Evolutionary conservation across 2,113 vertebrate genomes (phyloP).

Genomic region (Sprattus sprattus): DNA sequence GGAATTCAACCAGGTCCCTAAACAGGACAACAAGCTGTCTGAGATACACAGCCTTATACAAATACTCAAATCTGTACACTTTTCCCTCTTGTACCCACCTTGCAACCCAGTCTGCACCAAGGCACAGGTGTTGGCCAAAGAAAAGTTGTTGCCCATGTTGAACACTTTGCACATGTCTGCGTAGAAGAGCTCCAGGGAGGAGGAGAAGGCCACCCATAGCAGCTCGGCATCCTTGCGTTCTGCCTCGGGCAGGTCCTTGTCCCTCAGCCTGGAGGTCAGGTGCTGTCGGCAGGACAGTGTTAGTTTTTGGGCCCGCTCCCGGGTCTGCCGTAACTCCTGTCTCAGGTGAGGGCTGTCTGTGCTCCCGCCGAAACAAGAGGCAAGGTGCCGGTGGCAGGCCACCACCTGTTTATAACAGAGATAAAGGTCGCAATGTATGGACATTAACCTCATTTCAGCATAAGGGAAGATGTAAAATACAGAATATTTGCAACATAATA

Average conservation of each 20-base stretch:
- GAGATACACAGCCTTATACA: neutral
- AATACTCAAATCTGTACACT: neutral
- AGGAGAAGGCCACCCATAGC: constrained; percentile 79
- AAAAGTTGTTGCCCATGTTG: constrained; percentile 63
- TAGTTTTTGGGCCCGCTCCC: constrained; percentile 70
- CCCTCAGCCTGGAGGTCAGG: constrained; percentile 69
- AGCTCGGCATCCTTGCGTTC: constrained; percentile 71
- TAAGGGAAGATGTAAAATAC: neutral
- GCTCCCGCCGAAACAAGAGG: constrained; percentile 71
- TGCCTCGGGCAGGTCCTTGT: constrained; percentile 66
- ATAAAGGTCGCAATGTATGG: neutral
- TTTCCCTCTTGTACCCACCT: constrained; percentile 59
- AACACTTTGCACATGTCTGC: constrained; percentile 80
- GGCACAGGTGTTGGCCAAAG: constrained; percentile 50
- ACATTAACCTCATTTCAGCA: neutral
- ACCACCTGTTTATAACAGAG: constrained; percentile 64
- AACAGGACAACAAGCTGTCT: neutral
- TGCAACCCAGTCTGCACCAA: constrained; percentile 74
- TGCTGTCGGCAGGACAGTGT: constrained; percentile 56
- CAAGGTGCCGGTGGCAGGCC: constrained; percentile 75
- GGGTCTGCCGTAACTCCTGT: constrained; percentile 68
- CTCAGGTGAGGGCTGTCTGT: constrained; percentile 70
- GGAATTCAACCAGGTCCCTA: neutral
- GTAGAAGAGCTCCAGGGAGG: constrained; percentile 75
- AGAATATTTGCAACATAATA: neutral